Evolutionary conservation across 1,140 invertebrate genomes (phyloP), one percentile per base, ranked within the genome.

Genomic region (Neuroterus valhalla): DNA sequence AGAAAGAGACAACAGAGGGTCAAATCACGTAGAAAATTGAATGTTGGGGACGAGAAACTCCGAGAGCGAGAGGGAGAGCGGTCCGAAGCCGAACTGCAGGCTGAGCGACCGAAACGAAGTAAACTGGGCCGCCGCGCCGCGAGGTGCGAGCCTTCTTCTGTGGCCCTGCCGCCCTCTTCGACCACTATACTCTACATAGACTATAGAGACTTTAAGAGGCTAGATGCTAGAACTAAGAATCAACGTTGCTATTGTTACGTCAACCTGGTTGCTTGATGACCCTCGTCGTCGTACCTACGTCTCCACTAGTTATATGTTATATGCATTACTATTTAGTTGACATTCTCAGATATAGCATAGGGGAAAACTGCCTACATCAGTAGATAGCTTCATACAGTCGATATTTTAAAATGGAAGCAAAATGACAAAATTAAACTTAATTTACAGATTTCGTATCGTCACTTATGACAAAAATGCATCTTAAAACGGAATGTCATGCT

Each of bases 131-230:
- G 26, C n/a, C 55, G n/a, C n/a, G n/a, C n/a, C n/a, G n/a, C n/a
- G n/a, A n/a, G n/a, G n/a, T n/a, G n/a, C n/a, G n/a, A n/a, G n/a
- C n/a, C n/a, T n/a, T n/a, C 14, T 38, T 23, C 23, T 62, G 21
- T 62, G n/a, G 55, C 55, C 26, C 55, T 62, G 55, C 55, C 31
- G 31, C 31, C 6, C 55, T 62, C 55, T 62, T 62, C 55, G 55
- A 26, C 55, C 52, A 26, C 52, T 62, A 2, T 1, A 2, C 0
- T 0, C 5, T 6, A 5, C 1, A 0, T 6, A 6, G 2, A 6
- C 0, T 31, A n/a, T n/a, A n/a, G n/a, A n/a, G n/a, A n/a, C n/a
- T n/a, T n/a, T n/a, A n/a, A n/a, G n/a, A n/a, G n/a, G n/a, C n/a
- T n/a, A n/a, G n/a, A n/a, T n/a, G n/a, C 31, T 31, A 31, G 2